Conservation (phyloP, 2,113 vertebrate species). For the Tupaia tana region DNA sequence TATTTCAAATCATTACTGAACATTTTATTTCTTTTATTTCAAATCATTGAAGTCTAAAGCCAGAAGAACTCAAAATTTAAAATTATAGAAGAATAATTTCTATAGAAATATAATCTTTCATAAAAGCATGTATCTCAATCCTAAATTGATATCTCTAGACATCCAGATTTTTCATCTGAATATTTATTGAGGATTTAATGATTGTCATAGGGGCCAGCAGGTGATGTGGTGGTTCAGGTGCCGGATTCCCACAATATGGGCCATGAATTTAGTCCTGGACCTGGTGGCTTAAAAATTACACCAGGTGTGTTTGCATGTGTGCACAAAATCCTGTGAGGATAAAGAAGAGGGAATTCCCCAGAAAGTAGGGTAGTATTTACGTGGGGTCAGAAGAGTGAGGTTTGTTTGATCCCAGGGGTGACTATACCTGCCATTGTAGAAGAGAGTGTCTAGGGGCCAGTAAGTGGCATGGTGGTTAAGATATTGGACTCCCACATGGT, state of each 20-base stretch:
- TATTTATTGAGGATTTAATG: neutral
- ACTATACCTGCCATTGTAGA: neutral
- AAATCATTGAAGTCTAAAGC: neutral
- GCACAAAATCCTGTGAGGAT: no score
- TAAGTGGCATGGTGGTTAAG: no score
- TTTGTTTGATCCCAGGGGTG: neutral
- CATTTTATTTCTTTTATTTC: neutral
- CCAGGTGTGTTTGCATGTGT: no score
- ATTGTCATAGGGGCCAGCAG: no score
- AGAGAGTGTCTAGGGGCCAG: accelerated
- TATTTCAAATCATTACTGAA: neutral
- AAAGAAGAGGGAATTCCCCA: no score
- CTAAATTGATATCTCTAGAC: neutral
- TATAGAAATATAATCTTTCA: neutral
- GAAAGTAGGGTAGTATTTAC: neutral
- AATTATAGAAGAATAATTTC: neutral
- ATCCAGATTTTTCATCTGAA: neutral
- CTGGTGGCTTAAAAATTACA: no score
- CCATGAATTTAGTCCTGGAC: no score
- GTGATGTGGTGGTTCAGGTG: no score
- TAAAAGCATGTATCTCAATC: neutral
- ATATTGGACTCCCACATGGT: no score
- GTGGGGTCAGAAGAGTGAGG: neutral
- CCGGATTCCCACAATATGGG: no score
- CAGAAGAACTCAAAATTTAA: neutral